A percentile compares a stretch with the other conserved stretches of the same genome.
These are phyloP conservation scores for Nyctalus aviator DNA, from an alignment of 2,797 vertebrate species.

Conservation along the genomic window DNA sequence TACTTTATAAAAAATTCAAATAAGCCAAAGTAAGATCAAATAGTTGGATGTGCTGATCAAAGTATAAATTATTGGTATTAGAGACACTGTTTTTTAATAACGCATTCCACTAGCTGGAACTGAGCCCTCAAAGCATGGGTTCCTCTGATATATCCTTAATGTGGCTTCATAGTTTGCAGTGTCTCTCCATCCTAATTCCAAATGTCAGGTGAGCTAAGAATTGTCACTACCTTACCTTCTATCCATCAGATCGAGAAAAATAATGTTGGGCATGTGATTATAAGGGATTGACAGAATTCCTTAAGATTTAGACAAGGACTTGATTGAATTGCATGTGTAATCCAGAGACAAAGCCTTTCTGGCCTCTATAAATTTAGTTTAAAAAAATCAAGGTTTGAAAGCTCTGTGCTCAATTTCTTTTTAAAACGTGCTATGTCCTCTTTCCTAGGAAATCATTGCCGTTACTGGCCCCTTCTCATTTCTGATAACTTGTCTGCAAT, in stretches of 20 bases:
- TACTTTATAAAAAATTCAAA: neutral
- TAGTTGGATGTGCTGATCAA: neutral
- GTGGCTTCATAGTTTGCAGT: neutral
- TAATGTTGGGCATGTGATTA: neutral
- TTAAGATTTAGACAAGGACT: neutral
- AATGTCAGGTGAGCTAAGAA: neutral
- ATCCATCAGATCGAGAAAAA: neutral
- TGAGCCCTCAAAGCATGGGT: neutral
- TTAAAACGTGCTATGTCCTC: neutral
- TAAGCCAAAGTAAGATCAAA: neutral
- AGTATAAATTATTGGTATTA: neutral
- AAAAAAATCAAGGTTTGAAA: neutral
- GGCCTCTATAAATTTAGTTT: neutral
- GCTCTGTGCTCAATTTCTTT: neutral
- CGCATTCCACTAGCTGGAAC: neutral
- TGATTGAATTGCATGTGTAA: neutral
- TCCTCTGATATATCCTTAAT: neutral
- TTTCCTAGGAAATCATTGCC: neutral
- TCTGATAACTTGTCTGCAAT: neutral
- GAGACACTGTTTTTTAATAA: neutral
- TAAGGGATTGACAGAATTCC: neutral
- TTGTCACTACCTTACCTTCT: neutral
- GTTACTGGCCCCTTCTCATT: rapidly evolving
- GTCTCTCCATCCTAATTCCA: neutral
- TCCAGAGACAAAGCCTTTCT: neutral